Conservation (phyloP, 1,140 invertebrate species). For the Microplitis mediator region DNA sequence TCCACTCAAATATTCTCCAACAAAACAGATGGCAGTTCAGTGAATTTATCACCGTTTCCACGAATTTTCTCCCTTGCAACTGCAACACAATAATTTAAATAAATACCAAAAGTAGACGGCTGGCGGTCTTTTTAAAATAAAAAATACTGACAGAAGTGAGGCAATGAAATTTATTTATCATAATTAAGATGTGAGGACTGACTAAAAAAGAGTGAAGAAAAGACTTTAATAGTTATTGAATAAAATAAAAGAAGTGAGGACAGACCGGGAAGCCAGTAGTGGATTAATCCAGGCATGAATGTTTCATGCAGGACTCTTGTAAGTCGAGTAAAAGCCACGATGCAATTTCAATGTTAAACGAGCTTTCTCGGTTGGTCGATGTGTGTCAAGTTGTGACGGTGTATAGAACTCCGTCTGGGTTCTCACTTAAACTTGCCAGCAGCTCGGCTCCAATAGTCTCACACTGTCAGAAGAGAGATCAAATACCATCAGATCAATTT, state of each 20-base stretch:
- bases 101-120: too few relatives aligned
- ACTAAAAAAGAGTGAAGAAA: neutral
- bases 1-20: neutral
- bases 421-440: slow-evolving; percentile 11
- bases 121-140: too few relatives aligned
- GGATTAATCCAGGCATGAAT: slow-evolving; percentile 21
- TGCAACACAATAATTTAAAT: too few relatives aligned
- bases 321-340: slow-evolving; percentile 28
- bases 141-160: too few relatives aligned
- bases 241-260: neutral
- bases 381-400: slow-evolving; percentile 16
- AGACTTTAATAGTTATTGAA: neutral
- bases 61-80: too few relatives aligned
- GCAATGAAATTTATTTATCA: too few relatives aligned
- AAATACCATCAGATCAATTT: slow-evolving; percentile 6
- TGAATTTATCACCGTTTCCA: too few relatives aligned
- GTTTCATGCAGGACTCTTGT: slow-evolving; percentile 22
- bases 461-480: slow-evolving; percentile 12
- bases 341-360: slow-evolving; percentile 33
- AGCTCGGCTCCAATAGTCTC: neutral
- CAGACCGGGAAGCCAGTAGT: neutral
- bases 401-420: neutral
- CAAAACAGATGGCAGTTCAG: too few relatives aligned
- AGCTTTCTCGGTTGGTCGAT: slow-evolving; percentile 24
- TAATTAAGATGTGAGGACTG: too few relatives aligned